These are phyloP conservation scores for Megalonaias nervosa DNA, from an alignment of 1,140 invertebrate species.

Conservation along the genomic window DNA sequence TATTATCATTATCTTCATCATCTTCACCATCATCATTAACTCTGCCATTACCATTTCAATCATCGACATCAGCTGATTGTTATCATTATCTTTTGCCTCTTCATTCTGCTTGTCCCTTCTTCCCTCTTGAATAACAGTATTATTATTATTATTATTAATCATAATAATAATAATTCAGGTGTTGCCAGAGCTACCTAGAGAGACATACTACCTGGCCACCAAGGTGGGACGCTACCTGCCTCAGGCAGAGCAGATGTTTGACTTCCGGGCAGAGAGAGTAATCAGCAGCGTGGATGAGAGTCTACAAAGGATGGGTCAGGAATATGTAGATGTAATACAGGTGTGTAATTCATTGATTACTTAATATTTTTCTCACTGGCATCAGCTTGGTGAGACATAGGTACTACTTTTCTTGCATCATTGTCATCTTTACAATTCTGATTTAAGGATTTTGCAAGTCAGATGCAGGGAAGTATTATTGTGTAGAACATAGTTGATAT, in stretches of 20 bases:
- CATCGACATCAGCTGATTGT: not conserved
- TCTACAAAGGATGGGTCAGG: slow-evolving; percentile 81
- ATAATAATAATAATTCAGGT: slow-evolving; percentile 72
- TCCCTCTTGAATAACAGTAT: not conserved
- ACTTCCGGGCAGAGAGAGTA: slow-evolving; percentile 86
- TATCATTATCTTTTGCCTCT: not conserved
- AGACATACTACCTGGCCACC: slow-evolving; percentile 92
- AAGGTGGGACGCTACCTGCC: slow-evolving; percentile 90
- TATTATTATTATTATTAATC: not conserved
- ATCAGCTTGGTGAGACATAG: too few species aligned
- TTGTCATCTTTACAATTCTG: too few species aligned
- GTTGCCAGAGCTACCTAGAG: slow-evolving; percentile 82
- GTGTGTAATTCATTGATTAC: slow-evolving; percentile 66
- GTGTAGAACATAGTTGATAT: too few species aligned
- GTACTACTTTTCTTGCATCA: too few species aligned
- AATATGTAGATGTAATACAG: slow-evolving; percentile 94
- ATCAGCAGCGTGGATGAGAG: slow-evolving; percentile 84
- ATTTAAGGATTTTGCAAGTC: too few species aligned
- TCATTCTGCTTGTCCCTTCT: not conserved
- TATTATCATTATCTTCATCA: not conserved
- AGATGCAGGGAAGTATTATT: too few species aligned
- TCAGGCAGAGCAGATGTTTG: slow-evolving; percentile 84
- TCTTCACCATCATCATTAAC: too few species aligned
- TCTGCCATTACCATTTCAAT: not conserved
- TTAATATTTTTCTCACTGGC: too few species aligned